These are phyloP conservation scores for Frankliniella fusca DNA, from an alignment of 2,888 invertebrate species.

Conservation along the genomic window DNA sequence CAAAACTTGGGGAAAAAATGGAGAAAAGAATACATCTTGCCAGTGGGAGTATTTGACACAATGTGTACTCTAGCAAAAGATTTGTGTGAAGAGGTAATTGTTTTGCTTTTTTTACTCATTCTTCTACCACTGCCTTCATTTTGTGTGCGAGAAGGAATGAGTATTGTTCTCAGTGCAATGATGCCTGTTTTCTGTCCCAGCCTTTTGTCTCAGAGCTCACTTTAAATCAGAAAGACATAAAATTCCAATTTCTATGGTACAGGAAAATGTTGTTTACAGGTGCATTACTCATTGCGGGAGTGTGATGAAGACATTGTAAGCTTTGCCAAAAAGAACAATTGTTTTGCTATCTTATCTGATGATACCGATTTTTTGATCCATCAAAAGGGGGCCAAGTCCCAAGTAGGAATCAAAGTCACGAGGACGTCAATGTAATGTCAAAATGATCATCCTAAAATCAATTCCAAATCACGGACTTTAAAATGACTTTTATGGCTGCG, in stretches of 20 bases:
- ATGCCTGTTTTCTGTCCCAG: too few relatives aligned
- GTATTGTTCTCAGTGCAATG: neutral
- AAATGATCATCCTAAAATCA: too few relatives aligned
- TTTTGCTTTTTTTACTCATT: too few relatives aligned
- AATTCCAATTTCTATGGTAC: neutral
- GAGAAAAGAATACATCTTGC: conserved; percentile 40
- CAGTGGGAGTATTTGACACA: conserved; percentile 41
- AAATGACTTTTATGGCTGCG: too few relatives aligned
- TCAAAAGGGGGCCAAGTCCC: conserved; percentile 40
- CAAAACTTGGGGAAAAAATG: conserved; percentile 31
- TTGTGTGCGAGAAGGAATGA: too few relatives aligned
- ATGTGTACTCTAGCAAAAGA: conserved; percentile 30
- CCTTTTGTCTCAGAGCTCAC: too few relatives aligned
- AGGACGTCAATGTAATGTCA: too few relatives aligned
- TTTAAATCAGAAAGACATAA: neutral
- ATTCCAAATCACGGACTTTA: too few relatives aligned
- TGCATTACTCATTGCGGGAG: conserved; percentile 42
- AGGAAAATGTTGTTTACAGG: conserved; percentile 33
- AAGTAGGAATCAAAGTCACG: too few relatives aligned
- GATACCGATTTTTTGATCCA: conserved; percentile 44
- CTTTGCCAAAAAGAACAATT: conserved; percentile 41
- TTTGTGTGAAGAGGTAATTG: neutral
- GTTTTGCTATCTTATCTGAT: conserved; percentile 44
- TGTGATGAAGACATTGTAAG: conserved; percentile 44
- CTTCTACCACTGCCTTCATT: too few relatives aligned